Evolutionary conservation across 2,113 vertebrate genomes (phyloP).

Genomic region (Corynorhinus townsendii): DNA sequence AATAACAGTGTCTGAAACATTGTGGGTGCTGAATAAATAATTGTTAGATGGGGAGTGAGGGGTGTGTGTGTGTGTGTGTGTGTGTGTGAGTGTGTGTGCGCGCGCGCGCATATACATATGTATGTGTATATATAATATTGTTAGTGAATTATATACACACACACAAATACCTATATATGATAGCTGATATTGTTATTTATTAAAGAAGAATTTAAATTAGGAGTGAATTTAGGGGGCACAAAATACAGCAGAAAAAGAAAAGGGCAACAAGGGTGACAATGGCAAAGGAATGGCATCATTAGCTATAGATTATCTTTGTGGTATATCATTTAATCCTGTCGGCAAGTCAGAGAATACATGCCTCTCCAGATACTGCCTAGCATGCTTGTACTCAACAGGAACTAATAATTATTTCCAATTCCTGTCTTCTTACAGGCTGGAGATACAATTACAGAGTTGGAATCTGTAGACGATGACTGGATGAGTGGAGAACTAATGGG

Average conservation of each 20-base stretch:
- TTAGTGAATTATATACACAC: too few relatives aligned
- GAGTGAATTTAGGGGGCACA: neutral
- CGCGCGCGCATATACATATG: neutral
- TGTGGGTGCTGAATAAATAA: neutral
- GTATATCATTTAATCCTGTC: neutral
- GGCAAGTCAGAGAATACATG: neutral
- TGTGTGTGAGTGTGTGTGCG: too few relatives aligned
- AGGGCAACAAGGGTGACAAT: neutral
- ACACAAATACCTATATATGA: neutral
- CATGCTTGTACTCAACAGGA: neutral
- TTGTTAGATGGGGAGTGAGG: neutral
- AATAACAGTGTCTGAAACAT: neutral
- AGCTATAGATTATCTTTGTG: neutral
- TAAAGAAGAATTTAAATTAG: neutral
- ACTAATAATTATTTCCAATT: neutral
- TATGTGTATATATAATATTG: too few relatives aligned
- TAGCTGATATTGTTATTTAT: neutral
- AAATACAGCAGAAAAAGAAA: neutral
- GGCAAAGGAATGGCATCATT: neutral
- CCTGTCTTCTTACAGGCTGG: slow-evolving; percentile 83
- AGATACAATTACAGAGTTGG: slow-evolving; percentile 85
- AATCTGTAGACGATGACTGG: slow-evolving; percentile 90
- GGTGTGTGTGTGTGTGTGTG: neutral
- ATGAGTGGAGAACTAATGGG: slow-evolving; percentile 88
- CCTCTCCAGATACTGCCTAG: neutral